Evolutionary conservation across 37 sponge, comb jelly and placozoan genomes (phyloP), one percentile per base, ranked within the genome.

Genomic region (Diacarnus erythraeanus): DNA sequence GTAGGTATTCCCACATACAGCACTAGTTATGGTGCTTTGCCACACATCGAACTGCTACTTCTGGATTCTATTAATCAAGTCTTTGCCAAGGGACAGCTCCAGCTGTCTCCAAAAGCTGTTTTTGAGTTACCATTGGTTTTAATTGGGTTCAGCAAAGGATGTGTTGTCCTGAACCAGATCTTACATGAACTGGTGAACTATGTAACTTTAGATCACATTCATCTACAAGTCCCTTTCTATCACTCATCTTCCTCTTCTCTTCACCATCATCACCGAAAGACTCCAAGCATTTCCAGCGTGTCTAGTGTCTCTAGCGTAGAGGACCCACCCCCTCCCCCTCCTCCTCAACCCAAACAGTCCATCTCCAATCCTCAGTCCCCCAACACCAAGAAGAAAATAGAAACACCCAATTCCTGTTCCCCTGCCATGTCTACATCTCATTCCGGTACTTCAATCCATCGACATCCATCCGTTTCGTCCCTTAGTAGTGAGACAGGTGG

Each of bases 131-230:
- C 94, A 9, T 18, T 86, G 10, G 76, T 78, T 1, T 51, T 96
- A 3, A 57, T 93, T 4, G 96, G 96, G 3, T 96, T 96, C 83
- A 93, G 94, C 67, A 92, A 96, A 67, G 96, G 96, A 17, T 94
- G 96, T 77, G 95, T 96, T 0, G 96, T 93, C 22, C 78, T 96
- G 63, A 96, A 96, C 38, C 96, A 96, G 61, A 64, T 96, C 4
- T 18, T 87, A 23, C 84, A 85, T 39, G 96, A 96, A 58, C 43
- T 94, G 39, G 85, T 40, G 36, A 79, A 86, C 76, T 72, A 71
- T 30, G 39, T 80, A 0, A 57, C 44, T n/a, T 6, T 54, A 8
- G 35, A 54, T 36, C 57, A 15, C 3, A n/a, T 2, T 9, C 35
- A 15, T 8, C 12, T 3, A 35, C 57, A 47, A 2, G 23, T 4